Conservation (phyloP, 2,797 vertebrate species). For the Cuniculus paca region DNA sequence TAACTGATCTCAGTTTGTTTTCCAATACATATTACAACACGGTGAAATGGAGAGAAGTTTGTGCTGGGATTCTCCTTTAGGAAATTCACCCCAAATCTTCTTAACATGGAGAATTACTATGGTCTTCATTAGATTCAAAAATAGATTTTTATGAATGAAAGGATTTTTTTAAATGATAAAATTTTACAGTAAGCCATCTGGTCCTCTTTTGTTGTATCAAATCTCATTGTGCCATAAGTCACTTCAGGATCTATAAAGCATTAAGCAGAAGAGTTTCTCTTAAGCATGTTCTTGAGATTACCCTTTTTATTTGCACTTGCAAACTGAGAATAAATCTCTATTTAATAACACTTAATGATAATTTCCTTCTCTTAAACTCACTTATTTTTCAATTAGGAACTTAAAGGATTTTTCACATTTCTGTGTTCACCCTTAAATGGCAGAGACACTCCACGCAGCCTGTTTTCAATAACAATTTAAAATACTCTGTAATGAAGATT, state of each 20-base stretch:
- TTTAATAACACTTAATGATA: conserved; percentile 7
- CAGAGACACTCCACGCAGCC: conserved; percentile 63
- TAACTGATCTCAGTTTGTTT: neutral
- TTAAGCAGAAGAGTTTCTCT: neutral
- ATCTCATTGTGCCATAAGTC: neutral
- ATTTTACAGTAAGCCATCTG: neutral
- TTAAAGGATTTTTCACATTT: conserved; percentile 85
- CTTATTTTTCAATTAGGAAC: conserved; percentile 84
- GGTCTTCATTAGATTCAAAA: neutral
- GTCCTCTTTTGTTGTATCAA: neutral
- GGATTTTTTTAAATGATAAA: neutral
- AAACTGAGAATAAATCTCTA: conserved; percentile 2
- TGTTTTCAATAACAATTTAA: conserved; percentile 61
- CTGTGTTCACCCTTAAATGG: conserved; percentile 72
- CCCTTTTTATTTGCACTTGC: neutral
- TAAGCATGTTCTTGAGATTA: neutral
- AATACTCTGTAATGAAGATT: conserved; percentile 18
- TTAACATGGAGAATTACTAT: neutral
- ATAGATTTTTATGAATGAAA: neutral
- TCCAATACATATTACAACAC: no score
- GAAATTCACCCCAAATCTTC: neutral
- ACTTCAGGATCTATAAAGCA: neutral
- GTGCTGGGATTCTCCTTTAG: neutral
- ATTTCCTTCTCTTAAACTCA: conserved; percentile 71
- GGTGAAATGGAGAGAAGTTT: no score